Evolutionary conservation across 2,888 invertebrate species (phyloP), one percentile per base, ranked within the genome.

Genomic region (Lysandra coridon): DNA sequence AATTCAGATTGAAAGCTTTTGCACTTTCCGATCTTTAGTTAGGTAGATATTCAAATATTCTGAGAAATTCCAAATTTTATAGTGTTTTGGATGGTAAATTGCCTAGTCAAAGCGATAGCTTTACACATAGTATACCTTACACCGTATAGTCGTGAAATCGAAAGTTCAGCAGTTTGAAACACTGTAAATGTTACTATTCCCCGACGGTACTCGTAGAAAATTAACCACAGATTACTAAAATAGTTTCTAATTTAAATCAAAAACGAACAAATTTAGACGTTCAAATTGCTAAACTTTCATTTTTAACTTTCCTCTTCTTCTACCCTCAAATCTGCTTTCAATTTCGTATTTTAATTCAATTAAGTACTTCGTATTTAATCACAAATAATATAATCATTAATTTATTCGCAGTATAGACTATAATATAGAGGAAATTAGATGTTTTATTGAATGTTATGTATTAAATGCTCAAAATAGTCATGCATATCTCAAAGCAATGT

Each of bases 401-500:
- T 82, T 78, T 79, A 79, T 76, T 80, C 74, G 78, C 80, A 78
- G 79, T 80, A 64, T 79, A 79, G 75, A 80, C 30, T 76, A 57
- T 76, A 17, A 57, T 76, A 17, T 76, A 76, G 53, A 33, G 76
- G 17, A 23, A 33, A 14, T 33, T 57, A 76, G 76, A 76, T 76
- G 57, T 76, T 57, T 76, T 49, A 49, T 44, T 69, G 62, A 78
- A 78, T 76, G 64, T 79, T 64, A 78, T 79, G 78, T n/a, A 73
- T 64, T 74, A 79, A 53, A 44, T 80, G 79, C 77, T 74, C n/a
- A 57, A 80, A 82, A 81, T 80, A 82, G 81, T 79, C 78, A 75
- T 57, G 60, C 74, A 77, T 82, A 82, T 82, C 82, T 80, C 79
- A 64, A 78, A 80, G 81, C 82, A 81, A 81, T 82, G 80, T 81